Conservation (phyloP, 2,888 invertebrate species). For the Arge pagana region DNA sequence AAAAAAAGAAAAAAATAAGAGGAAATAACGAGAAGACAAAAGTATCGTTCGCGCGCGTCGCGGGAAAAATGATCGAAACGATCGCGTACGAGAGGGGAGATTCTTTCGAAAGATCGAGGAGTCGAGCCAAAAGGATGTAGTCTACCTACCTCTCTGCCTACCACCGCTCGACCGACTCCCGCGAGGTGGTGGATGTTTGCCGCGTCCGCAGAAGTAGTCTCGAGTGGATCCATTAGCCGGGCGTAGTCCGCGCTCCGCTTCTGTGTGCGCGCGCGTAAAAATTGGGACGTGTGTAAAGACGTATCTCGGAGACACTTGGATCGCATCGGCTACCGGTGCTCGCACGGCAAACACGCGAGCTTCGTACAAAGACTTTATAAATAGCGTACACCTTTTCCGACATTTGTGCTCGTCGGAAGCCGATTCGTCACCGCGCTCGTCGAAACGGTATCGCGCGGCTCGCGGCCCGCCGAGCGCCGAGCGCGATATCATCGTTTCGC, state of each 20-base stretch:
- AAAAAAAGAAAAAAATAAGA: not conserved
- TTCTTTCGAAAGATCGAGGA: constrained; percentile 55
- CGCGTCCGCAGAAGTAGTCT: constrained; percentile 53
- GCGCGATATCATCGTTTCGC: too few relatives aligned
- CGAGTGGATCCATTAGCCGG: constrained; percentile 56
- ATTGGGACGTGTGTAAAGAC: constrained; percentile 27
- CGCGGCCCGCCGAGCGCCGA: too few relatives aligned
- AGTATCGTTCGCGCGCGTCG: not conserved
- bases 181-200: too few relatives aligned
- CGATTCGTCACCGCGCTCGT: too few relatives aligned
- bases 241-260: too few relatives aligned
- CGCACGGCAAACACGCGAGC: constrained; percentile 49
- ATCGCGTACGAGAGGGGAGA: constrained; percentile 38
- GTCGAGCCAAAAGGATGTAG: too few relatives aligned
- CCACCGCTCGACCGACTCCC: too few relatives aligned
- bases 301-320: constrained; percentile 53
- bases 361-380: constrained; percentile 25
- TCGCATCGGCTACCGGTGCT: constrained; percentile 52
- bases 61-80: constrained; percentile 12
- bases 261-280: constrained; percentile 49
- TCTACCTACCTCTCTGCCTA: too few relatives aligned
- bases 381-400: constrained; percentile 10
- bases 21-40: not conserved
- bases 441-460: too few relatives aligned
- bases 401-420: not conserved